Evolutionary conservation across 2,888 invertebrate species (phyloP).

Genomic region (Syrphus vitripennis): DNA sequence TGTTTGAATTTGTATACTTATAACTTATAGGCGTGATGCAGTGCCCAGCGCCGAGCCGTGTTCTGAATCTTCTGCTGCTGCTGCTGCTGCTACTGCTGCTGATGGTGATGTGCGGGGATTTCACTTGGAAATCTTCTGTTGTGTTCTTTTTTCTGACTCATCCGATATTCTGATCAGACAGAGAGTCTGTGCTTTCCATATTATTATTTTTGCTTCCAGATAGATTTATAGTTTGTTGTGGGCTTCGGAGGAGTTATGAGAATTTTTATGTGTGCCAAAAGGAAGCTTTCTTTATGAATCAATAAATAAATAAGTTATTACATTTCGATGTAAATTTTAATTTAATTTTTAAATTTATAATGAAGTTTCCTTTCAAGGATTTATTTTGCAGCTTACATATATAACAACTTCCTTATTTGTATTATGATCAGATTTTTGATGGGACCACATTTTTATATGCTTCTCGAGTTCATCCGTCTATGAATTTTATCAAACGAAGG

Average conservation of each 20-base stretch:
- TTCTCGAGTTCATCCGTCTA: too few relatives aligned
- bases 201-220: not conserved
- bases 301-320: conserved; percentile 9
- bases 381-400: not conserved
- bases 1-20: conserved; percentile 5
- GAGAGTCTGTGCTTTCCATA: conserved; percentile 42
- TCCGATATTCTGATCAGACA: conserved; percentile 65
- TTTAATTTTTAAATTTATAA: not conserved
- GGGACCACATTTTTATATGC: too few relatives aligned
- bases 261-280: conserved; percentile 23
- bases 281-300: conserved; percentile 27
- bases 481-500: too few relatives aligned
- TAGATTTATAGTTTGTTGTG: conserved; percentile 53
- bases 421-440: too few relatives aligned
- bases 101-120: conserved; percentile 21
- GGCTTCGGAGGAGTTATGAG: conserved; percentile 26
- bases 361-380: not conserved
- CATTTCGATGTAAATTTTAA: not conserved
- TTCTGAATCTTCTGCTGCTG: conserved; percentile 34
- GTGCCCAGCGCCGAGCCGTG: not conserved
- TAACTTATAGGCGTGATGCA: not conserved
- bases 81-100: not conserved
- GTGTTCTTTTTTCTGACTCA: conserved; percentile 44
- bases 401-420: too few relatives aligned
- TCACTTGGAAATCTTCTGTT: conserved; percentile 49